Base-by-base conservation (phyloP, 2,888 invertebrate species). In the Boloria selene region DNA sequence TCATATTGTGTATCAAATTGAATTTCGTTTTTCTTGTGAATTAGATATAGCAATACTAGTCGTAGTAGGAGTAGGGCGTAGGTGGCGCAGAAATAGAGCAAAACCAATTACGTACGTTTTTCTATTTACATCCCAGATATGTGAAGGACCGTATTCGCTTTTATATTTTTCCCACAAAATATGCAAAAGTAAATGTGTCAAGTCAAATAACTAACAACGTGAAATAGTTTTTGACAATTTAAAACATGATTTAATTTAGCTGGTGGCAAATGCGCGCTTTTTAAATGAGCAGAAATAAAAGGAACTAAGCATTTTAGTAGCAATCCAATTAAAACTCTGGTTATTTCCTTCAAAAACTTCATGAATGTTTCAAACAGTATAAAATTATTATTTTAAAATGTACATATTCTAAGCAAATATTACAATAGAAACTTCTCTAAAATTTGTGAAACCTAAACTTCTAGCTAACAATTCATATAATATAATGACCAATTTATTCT, bases 31-130 rank as follows among this genome's bases (percentile, higher is more conserved):
- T 59, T 59, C 17, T 16, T 59, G 58, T 49, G 47, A 59, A 59
- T 58, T 58, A 64, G 22, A 14, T 44, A 45, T 18, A 13, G 56
- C 58, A 26, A 47, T n/a, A 45, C 47, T 64, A 64, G 68, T 63
- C 47, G 51, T 59, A 44, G 62, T 62, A 47, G 52, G 62, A 45
- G 50, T 47, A 53, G 51, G 59, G 60, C 65, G 66, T 60, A 60
- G 45, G 52, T 58, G 55, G 51, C 26, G 60, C 60, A 52, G 63
- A 69, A 63, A 68, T 66, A 69, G 68, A 68, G 66, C 60, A 66
- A 69, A 69, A 66, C 63, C 63, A 63, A 69, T 69, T 66, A 66
- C 66, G 63, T 63, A 63, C 59, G 65, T 65, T 68, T 68, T 63
- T 68, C 65, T 68, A 63, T 68, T 65, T 66, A 60, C 65, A 55